These are phyloP conservation scores for Prunella strophiata DNA, from an alignment of 2,797 vertebrate genomes.

Conservation along the genomic window DNA sequence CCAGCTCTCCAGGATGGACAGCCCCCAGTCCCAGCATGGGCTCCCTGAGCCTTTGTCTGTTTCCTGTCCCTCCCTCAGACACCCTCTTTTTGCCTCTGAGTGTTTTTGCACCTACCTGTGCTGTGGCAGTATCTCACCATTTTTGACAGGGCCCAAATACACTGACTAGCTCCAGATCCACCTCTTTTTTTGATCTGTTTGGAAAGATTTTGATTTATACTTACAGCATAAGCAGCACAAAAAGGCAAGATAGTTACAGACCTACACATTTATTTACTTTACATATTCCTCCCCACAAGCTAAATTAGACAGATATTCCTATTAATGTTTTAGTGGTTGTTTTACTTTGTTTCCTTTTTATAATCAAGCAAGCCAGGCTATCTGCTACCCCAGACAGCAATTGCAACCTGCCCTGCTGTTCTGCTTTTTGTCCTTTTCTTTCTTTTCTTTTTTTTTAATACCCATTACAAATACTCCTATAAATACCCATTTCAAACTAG, in stretches of 20 bases:
- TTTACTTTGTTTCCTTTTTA: background rate
- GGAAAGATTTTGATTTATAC: background rate
- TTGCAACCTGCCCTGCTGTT: background rate
- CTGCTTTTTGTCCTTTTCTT: background rate
- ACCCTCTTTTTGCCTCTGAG: background rate
- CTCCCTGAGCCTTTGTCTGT: background rate
- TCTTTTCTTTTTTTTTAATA: background rate
- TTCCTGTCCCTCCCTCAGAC: background rate
- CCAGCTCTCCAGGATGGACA: too few relatives aligned
- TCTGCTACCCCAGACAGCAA: background rate
- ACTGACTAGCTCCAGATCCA: background rate
- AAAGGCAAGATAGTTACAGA: background rate
- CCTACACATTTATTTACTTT: background rate
- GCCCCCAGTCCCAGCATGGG: accelerated
- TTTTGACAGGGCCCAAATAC: background rate
- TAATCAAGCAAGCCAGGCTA: background rate
- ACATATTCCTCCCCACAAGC: background rate
- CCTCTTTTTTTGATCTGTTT: background rate
- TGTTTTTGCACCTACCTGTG: background rate
- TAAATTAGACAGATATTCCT: background rate
- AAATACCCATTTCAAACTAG: background rate
- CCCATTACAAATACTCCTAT: background rate
- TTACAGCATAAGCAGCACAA: background rate
- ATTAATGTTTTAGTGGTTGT: background rate
- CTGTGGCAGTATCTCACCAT: background rate